Conservation (phyloP, 1,140 invertebrate species). For the Ruditapes philippinarum region DNA sequence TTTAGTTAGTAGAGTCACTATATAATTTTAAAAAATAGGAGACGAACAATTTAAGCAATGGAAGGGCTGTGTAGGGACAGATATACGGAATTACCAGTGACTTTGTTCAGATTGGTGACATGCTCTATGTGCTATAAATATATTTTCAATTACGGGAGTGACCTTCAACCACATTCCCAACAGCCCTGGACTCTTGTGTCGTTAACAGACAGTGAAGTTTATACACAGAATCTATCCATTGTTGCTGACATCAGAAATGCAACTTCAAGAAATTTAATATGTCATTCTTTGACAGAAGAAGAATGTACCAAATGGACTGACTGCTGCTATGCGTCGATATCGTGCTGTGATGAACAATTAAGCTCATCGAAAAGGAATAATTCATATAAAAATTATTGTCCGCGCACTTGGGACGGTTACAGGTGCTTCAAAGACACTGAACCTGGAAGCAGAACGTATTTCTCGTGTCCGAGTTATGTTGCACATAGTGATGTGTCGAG, state of each 20-base stretch:
- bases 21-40: too few species aligned
- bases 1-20: too few species aligned
- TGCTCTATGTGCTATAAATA: slow-evolving; percentile 73
- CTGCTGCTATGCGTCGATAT: slow-evolving; percentile 69
- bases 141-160: slow-evolving; percentile 38
- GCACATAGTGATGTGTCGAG: slow-evolving; percentile 65
- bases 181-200: slow-evolving; percentile 39
- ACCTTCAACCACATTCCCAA: slow-evolving; percentile 12
- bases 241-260: slow-evolving; percentile 64
- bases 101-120: slow-evolving; percentile 58
- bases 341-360: slow-evolving; percentile 69
- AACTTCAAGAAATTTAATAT: slow-evolving; percentile 33
- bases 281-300: slow-evolving; percentile 53
- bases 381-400: slow-evolving; percentile 61
- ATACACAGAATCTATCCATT: slow-evolving; percentile 39
- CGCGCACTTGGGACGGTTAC: slow-evolving; percentile 77
- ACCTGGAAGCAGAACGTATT: slow-evolving; percentile 42
- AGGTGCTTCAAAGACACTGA: slow-evolving; percentile 71
- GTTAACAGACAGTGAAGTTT: neutral
- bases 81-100: slow-evolving; percentile 19
- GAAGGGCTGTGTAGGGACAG: slow-evolving; percentile 63
- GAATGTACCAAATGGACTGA: slow-evolving; percentile 68
- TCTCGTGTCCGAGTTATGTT: slow-evolving; percentile 73
- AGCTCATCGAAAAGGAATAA: neutral
- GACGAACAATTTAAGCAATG: too few species aligned